These are phyloP conservation scores for Plutomurus gul DNA, from an alignment of 1,140 invertebrate genomes.

Conservation along the genomic window DNA sequence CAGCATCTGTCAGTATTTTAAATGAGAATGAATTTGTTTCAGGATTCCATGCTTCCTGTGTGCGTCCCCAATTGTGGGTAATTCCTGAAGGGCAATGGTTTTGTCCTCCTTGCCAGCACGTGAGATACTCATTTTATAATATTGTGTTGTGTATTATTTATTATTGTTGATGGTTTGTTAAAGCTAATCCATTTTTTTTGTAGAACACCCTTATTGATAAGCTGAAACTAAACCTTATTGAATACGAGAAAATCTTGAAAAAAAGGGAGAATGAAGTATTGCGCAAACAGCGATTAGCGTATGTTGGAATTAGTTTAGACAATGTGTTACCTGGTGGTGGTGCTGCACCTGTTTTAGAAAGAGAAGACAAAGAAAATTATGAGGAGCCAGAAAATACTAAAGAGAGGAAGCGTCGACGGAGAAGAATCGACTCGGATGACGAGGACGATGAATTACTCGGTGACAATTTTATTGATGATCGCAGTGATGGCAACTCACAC, in stretches of 20 bases:
- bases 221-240: conserved; percentile 65
- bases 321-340: conserved; percentile 65
- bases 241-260: conserved; percentile 61
- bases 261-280: conserved; percentile 69
- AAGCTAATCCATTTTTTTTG: conserved; percentile 49
- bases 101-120: conserved; percentile 92
- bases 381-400: conserved; percentile 31
- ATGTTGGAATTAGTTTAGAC: conserved; percentile 76
- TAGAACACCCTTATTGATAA: conserved; percentile 73
- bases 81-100: conserved; percentile 97
- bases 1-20: no score
- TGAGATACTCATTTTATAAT: conserved; percentile 55
- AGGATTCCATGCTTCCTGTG: conserved; percentile 92
- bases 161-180: neutral
- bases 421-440: conserved; percentile 33
- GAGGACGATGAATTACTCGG: conserved; percentile 25
- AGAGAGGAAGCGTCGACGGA: conserved; percentile 14
- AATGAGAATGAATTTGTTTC: no score
- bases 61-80: conserved; percentile 84
- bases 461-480: conserved; percentile 33
- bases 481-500: neutral
- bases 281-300: conserved; percentile 72
- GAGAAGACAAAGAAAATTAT: conserved; percentile 53
- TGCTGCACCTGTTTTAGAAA: conserved; percentile 33
- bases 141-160: neutral